Evolutionary conservation across 2,888 invertebrate species (phyloP), one percentile per base, ranked within the genome.

Genomic region (Conops quadrifasciatus): DNA sequence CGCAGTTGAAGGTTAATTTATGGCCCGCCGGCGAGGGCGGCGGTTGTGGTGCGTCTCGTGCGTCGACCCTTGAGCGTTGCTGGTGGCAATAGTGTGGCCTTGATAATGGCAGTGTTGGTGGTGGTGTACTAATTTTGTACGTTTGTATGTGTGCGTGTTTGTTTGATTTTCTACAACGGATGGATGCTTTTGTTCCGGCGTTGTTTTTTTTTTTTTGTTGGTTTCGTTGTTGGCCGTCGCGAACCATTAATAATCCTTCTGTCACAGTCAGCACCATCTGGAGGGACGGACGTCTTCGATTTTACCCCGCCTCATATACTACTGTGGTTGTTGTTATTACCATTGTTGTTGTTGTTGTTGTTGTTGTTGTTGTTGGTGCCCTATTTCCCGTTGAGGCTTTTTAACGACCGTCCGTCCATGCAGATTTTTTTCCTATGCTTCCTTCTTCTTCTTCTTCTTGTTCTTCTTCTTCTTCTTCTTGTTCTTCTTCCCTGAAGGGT

Each of bases 221-320:
- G 21, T 45, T 45, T n/a, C 24, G 4, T 62, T 45, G 43, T 19
- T 43, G 11, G 47, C 16, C 36, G 30, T 68, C 62, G 62, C 60
- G 62, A 28, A 51, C 36, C 68, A 68, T 68, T 62, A 68, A 68
- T 68, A 68, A 68, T 68, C 59, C 67, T 67, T 47, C 51, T 51
- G 62, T 51, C 62, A 60, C 49, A 30, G 21, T 62, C 60, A 68
- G 62, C 19, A 7, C 24, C 24, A 15, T 63, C 24, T 47, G 63
- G 4, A 24, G 45, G 26, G 43, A 21, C 45, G 26, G 43, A 21
- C 45, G 19, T 47, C 16, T 62, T 43, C 30, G 30, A n/a, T 43
- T 62, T 45, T 36, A 36, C 9, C 36, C 36, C 36, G 4, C 36
- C 36, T 36, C 36, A 36, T 36, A 7, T 36, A 36, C 36, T 36